phyloP scores from a whole-genome alignment of 2,113 vertebrate genomes.

The Megaceryle torquata region DNA sequence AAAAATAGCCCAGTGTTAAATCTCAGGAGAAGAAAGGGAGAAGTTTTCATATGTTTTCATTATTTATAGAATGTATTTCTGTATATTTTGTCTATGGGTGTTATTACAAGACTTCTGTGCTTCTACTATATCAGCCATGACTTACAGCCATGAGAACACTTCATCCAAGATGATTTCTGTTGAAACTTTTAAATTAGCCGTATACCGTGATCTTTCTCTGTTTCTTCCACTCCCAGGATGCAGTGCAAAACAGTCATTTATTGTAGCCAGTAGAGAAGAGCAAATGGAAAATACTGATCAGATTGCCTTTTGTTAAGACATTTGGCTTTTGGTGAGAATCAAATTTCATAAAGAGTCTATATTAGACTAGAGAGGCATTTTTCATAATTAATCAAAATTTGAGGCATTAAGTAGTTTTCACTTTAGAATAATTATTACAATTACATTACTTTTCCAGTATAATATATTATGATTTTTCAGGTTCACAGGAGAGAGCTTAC shows the following conservation, averaged over 20 bases:
- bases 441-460: neutral
- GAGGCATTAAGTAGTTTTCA: neutral
- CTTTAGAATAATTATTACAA: neutral
- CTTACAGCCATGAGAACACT: neutral
- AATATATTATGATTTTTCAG: neutral
- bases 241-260: neutral
- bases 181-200: neutral
- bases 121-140: neutral
- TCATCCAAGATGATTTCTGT: neutral
- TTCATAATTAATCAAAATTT: neutral
- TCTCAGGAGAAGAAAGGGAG: neutral
- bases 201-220: neutral
- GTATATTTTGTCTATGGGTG: neutral
- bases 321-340: neutral
- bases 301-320: neutral
- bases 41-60: neutral
- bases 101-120: neutral
- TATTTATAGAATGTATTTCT: neutral
- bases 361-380: neutral
- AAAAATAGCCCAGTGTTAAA: neutral
- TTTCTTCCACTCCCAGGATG: neutral
- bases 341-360: neutral
- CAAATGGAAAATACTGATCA: neutral
- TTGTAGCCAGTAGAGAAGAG: neutral
- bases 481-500: neutral